phyloP scores from a whole-genome alignment of 2,888 invertebrate genomes.

The Sabatieria punctata region DNA sequence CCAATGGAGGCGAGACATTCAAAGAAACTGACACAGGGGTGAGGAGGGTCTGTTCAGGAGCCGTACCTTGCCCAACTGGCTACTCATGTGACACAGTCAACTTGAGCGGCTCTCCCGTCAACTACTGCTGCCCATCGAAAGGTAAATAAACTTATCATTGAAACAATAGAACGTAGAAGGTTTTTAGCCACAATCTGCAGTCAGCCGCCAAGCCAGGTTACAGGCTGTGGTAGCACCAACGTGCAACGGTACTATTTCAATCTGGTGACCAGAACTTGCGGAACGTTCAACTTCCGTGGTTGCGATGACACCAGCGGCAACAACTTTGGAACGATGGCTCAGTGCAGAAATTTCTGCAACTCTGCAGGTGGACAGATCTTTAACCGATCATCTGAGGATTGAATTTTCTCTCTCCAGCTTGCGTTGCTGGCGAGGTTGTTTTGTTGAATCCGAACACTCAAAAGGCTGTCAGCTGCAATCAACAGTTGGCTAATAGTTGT shows the following conservation, averaged over 20 bases:
- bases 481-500: constrained; percentile 19
- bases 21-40: background rate
- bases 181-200: constrained; percentile 22
- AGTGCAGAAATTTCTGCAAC: constrained; percentile 25
- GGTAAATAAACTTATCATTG: too few relatives aligned
- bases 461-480: constrained; percentile 15
- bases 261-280: constrained; percentile 12
- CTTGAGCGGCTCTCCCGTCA: constrained; percentile 16
- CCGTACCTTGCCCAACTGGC: constrained; percentile 16
- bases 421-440: constrained; percentile 22
- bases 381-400: too few relatives aligned
- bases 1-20: background rate
- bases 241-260: constrained; percentile 18
- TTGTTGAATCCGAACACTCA: background rate
- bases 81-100: constrained; percentile 23
- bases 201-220: constrained; percentile 23
- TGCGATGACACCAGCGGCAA: constrained; percentile 22
- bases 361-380: constrained; percentile 21
- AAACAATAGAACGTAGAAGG: too few relatives aligned
- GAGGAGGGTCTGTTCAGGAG: constrained; percentile 12
- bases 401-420: too few relatives aligned
- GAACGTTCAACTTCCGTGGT: constrained; percentile 19
- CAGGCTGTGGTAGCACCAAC: constrained; percentile 20
- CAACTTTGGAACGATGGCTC: constrained; percentile 19
- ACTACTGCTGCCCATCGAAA: constrained; percentile 24